These are phyloP conservation scores for Lomographa bimaculata DNA, from an alignment of 2,888 invertebrate genomes.

Conservation along the genomic window DNA sequence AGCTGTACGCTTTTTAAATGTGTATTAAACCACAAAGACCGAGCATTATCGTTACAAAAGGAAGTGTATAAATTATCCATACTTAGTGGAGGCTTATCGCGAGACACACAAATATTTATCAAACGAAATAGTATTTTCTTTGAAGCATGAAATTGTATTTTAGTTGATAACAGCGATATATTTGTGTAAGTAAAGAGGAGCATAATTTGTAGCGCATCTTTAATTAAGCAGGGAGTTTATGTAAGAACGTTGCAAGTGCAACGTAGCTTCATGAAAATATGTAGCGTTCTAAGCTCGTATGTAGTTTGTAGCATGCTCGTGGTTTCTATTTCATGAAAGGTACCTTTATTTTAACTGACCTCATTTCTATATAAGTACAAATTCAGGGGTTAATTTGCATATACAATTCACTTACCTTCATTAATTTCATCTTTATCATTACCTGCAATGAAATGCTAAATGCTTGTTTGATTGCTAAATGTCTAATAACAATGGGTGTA, in stretches of 20 bases:
- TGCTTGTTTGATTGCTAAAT: too few relatives aligned
- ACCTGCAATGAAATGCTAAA: too few relatives aligned
- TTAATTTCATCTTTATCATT: too few relatives aligned
- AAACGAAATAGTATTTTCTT: slow-evolving; percentile 59
- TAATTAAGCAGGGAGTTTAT: slow-evolving; percentile 31
- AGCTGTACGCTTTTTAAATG: slow-evolving; percentile 77
- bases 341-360: slow-evolving; percentile 3
- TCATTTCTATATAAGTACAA: slow-evolving; percentile 4
- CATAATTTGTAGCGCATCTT: slow-evolving; percentile 30
- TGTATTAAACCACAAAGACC: slow-evolving; percentile 75
- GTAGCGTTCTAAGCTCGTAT: slow-evolving; percentile 24
- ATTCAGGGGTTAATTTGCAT: too few relatives aligned
- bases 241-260: slow-evolving; percentile 23
- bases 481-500: too few relatives aligned
- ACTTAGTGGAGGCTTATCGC: slow-evolving; percentile 63
- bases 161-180: slow-evolving; percentile 35
- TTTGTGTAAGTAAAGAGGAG: slow-evolving; percentile 21
- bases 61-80: slow-evolving; percentile 75
- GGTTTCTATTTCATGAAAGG: slow-evolving; percentile 24
- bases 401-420: not conserved
- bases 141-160: slow-evolving; percentile 65
- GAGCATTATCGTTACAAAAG: slow-evolving; percentile 77
- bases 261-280: slow-evolving; percentile 30
- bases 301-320: slow-evolving; percentile 17
- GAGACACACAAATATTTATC: slow-evolving; percentile 67